These are phyloP conservation scores for Manis pentadactyla DNA, from an alignment of 2,797 vertebrate species.

Conservation along the genomic window DNA sequence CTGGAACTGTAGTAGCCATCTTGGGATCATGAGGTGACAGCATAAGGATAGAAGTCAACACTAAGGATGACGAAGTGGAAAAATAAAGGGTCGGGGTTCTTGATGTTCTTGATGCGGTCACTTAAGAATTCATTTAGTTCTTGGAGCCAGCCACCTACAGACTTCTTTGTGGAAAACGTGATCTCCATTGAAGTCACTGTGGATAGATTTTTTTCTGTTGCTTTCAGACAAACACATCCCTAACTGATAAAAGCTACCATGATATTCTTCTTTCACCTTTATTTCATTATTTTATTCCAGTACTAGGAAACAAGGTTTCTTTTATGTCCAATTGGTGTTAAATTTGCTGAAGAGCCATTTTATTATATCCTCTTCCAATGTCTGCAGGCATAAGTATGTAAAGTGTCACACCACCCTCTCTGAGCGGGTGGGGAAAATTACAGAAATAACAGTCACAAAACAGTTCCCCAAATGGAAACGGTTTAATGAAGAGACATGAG, in stretches of 20 bases:
- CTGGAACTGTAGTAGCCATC: neutral
- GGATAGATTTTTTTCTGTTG: neutral
- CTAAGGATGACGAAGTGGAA: neutral
- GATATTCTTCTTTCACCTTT: neutral
- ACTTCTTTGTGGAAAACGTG: neutral
- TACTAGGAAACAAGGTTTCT: neutral
- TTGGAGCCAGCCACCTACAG: neutral
- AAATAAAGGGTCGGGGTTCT: neutral
- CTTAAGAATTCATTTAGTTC: neutral
- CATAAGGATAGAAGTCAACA: neutral
- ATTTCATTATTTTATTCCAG: neutral
- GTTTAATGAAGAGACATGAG: conserved; percentile 29
- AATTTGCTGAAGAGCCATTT: neutral
- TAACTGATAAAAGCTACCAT: neutral
- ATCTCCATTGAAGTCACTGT: neutral
- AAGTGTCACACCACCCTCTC: neutral
- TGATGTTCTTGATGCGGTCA: neutral
- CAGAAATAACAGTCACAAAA: conserved; percentile 4
- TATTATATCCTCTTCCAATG: neutral
- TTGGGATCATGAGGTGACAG: neutral
- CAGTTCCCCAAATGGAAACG: neutral
- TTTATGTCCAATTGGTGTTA: neutral
- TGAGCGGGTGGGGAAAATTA: neutral
- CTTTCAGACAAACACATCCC: neutral
- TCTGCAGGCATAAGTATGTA: neutral